phyloP scores from a whole-genome alignment of 2,888 invertebrate species.

The Muschampia staudingeri region DNA sequence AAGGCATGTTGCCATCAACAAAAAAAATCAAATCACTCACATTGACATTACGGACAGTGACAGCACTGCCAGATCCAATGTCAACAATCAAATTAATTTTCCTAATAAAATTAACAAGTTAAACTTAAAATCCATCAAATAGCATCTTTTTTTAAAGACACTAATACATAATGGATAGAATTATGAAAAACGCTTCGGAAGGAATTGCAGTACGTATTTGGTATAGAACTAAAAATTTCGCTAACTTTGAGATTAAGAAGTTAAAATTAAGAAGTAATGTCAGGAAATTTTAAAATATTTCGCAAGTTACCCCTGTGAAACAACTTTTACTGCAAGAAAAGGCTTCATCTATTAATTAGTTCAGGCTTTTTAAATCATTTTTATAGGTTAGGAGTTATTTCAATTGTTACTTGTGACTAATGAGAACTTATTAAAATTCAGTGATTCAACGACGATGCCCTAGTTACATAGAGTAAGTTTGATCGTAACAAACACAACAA shows the following conservation, averaged over 20 bases:
- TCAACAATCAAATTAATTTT: too few species aligned
- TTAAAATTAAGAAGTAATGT: not conserved
- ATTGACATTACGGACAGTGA: too few species aligned
- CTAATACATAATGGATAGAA: slow-evolving; percentile 79
- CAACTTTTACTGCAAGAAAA: not conserved
- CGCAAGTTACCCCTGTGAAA: not conserved
- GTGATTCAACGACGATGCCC: slow-evolving; percentile 24
- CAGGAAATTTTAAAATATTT: not conserved
- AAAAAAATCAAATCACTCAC: too few species aligned
- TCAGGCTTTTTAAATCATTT: not conserved
- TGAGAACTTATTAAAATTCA: slow-evolving; percentile 44
- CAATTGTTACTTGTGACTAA: slow-evolving; percentile 36
- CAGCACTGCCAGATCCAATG: too few species aligned
- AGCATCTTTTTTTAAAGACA: not conserved
- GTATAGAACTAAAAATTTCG: not conserved
- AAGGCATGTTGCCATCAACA: too few species aligned
- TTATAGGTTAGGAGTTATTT: not conserved
- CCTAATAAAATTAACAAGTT: too few species aligned
- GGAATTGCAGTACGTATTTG: slow-evolving; percentile 84
- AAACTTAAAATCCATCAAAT: too few species aligned
- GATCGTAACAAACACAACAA: not conserved
- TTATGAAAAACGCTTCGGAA: slow-evolving; percentile 86
- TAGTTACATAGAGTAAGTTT: slow-evolving; percentile 18
- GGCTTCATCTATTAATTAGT: not conserved
- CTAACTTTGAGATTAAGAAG: not conserved